These are phyloP conservation scores for Venusia cambrica DNA, from an alignment of 2,888 invertebrate species.

Conservation along the genomic window DNA sequence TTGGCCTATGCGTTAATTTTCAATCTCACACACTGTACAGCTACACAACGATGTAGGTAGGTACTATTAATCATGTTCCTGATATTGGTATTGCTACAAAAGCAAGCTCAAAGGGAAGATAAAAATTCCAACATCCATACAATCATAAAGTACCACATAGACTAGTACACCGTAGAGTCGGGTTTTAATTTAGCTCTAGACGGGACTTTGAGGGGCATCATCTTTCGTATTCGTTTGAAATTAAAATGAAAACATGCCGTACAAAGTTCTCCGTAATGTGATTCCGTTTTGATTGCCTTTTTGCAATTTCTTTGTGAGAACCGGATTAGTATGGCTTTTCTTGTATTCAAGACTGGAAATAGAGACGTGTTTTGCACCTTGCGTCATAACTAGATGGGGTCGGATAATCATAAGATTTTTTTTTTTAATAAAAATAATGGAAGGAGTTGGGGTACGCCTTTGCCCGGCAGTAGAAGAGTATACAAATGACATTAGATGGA, in stretches of 20 bases:
- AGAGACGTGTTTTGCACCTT: background rate
- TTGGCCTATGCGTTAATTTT: too few relatives aligned
- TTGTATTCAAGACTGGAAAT: conserved; percentile 2
- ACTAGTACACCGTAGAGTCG: conserved; percentile 16
- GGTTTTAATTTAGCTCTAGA: conserved; percentile 41
- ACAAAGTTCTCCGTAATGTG: conserved; percentile 35
- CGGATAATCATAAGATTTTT: too few relatives aligned
- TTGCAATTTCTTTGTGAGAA: conserved; percentile 22
- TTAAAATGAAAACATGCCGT: conserved; percentile 37
- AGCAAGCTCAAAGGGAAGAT: background rate
- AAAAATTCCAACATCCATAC: background rate
- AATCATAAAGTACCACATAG: conserved; percentile 11
- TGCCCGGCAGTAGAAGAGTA: too few relatives aligned
- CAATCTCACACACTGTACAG: too few relatives aligned
- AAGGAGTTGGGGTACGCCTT: too few relatives aligned
- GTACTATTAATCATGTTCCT: too few relatives aligned
- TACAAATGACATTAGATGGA: too few relatives aligned
- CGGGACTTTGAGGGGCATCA: conserved; percentile 39
- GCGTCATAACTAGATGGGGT: background rate
- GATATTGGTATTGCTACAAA: too few relatives aligned
- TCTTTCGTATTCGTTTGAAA: conserved; percentile 32
- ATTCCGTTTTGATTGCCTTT: conserved; percentile 32
- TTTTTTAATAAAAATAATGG: too few relatives aligned
- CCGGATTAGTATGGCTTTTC: conserved; percentile 15
- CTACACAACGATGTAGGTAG: too few relatives aligned